phyloP scores from a whole-genome alignment of 2,113 vertebrate species.

The Diglossa brunneiventris region DNA sequence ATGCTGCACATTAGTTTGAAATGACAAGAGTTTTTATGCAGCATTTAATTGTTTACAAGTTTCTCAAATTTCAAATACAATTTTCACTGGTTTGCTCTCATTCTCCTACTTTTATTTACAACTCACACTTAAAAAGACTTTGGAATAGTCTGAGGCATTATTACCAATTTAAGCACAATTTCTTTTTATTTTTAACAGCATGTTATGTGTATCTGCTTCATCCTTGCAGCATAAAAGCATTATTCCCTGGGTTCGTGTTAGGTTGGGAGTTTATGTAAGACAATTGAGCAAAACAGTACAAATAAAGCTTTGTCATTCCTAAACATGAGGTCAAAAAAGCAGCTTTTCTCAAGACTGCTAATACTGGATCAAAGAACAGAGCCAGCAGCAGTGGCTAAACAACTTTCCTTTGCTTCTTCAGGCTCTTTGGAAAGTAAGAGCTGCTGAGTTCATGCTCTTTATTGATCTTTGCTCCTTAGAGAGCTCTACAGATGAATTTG shows the following conservation, averaged over 20 bases:
- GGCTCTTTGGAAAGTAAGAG: not conserved
- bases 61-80: not conserved
- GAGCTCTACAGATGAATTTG: not conserved
- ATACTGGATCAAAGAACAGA: slow-evolving; percentile 27
- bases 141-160: not conserved
- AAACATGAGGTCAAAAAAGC: slow-evolving; percentile 26
- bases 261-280: slow-evolving; percentile 9
- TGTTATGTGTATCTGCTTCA: not conserved
- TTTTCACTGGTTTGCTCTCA: not conserved
- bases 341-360: slow-evolving; percentile 46
- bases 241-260: not conserved
- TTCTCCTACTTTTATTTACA: not conserved
- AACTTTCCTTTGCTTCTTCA: not conserved
- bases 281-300: not conserved
- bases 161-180: not conserved
- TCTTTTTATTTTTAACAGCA: not conserved
- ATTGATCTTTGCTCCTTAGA: not conserved
- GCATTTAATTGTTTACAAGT: not conserved
- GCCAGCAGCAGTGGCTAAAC: not conserved
- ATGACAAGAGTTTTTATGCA: not conserved
- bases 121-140: not conserved
- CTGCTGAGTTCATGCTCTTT: not conserved
- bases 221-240: not conserved
- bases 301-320: slow-evolving; percentile 28
- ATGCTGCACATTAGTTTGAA: not conserved